A percentile compares a stretch with the other conserved stretches of the same genome.
Evolutionary conservation across 2,113 vertebrate species (phyloP).

Genomic region (Microtus oregoni): DNA sequence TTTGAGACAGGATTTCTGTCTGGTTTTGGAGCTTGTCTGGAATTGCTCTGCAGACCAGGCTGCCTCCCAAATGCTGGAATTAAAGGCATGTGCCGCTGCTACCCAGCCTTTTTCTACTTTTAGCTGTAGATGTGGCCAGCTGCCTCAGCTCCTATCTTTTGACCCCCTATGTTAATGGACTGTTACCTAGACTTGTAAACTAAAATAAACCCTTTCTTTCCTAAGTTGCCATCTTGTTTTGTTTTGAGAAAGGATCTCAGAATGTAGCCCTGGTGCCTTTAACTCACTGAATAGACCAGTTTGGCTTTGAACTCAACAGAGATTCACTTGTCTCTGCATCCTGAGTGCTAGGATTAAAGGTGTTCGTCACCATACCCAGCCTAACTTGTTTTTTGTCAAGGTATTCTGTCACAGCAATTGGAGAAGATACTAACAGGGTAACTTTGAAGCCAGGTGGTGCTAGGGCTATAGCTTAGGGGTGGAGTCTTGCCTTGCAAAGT

Average conservation of each 20-base stretch:
- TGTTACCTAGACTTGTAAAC: not conserved
- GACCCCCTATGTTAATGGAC: not conserved
- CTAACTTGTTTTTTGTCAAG: not conserved
- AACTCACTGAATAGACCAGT: too few species aligned
- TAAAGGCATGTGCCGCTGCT: too few species aligned
- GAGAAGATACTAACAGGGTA: not conserved
- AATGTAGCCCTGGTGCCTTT: too few species aligned
- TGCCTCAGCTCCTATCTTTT: not conserved
- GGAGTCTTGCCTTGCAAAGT: too few species aligned
- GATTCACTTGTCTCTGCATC: not conserved
- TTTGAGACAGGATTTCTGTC: too few species aligned
- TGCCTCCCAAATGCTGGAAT: too few species aligned
- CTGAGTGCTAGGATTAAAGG: not conserved
- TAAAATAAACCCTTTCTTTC: not conserved
- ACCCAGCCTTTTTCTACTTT: not conserved
- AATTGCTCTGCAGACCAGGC: too few species aligned
- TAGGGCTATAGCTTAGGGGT: not conserved
- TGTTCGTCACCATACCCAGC: not conserved
- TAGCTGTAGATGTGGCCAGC: not conserved
- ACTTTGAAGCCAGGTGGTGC: not conserved
- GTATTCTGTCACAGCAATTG: not conserved
- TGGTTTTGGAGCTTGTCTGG: too few species aligned
- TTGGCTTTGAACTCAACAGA: too few species aligned
- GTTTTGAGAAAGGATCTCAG: not conserved
- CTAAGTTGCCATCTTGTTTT: not conserved